Evolutionary conservation across 2,888 invertebrate species (phyloP).

Genomic region (Carterocephalus palaemon): DNA sequence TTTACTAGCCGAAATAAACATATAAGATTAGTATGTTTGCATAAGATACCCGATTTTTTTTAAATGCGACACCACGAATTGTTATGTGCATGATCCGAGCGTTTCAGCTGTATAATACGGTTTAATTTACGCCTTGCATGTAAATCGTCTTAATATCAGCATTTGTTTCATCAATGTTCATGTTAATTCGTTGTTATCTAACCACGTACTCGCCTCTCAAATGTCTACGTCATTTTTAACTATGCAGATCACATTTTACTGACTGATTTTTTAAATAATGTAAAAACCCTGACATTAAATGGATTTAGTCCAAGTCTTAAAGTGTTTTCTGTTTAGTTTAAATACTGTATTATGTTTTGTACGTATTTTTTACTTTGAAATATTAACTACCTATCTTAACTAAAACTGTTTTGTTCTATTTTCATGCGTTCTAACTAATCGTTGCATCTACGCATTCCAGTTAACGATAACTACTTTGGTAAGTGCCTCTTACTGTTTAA

Average conservation of each 20-base stretch:
- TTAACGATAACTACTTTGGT: slow-evolving; percentile 99
- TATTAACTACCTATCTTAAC: slow-evolving; percentile 27
- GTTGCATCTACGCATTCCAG: slow-evolving; percentile 81
- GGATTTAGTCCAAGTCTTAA: no score
- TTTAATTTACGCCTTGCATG: slow-evolving; percentile 22
- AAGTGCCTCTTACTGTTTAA: slow-evolving; percentile 77
- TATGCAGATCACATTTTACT: slow-evolving; percentile 9
- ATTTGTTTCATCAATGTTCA: slow-evolving; percentile 13
- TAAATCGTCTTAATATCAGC: slow-evolving; percentile 7
- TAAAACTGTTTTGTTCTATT: slow-evolving; percentile 50
- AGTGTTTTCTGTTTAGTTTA: slow-evolving; percentile 14
- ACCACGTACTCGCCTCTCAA: slow-evolving; percentile 9
- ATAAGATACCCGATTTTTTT: no score
- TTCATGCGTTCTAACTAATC: slow-evolving; percentile 72
- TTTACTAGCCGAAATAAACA: slow-evolving; percentile 12
- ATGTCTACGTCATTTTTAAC: slow-evolving; percentile 2
- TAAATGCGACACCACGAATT: background rate
- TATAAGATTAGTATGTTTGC: no score
- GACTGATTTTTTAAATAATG: no score
- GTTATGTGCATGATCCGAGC: background rate
- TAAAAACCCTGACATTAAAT: no score
- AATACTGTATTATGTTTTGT: background rate
- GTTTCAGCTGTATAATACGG: background rate
- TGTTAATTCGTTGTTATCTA: slow-evolving; percentile 11
- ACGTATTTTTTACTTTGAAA: slow-evolving; percentile 12